These are phyloP conservation scores for Anseranas semipalmata DNA, from an alignment of 2,113 vertebrate species.

Conservation along the genomic window DNA sequence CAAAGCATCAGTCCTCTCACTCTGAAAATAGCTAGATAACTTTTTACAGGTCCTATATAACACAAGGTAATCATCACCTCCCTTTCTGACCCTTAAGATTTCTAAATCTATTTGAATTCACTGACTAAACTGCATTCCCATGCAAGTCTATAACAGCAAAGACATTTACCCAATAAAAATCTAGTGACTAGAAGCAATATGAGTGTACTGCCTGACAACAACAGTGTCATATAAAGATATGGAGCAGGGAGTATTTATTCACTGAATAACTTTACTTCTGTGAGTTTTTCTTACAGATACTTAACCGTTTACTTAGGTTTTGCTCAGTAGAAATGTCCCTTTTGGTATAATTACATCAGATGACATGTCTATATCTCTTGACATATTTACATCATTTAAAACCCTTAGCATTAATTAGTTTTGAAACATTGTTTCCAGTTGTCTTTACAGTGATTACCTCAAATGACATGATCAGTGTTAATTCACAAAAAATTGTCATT, in stretches of 20 bases:
- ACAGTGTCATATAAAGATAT: not conserved
- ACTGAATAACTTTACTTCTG: not conserved
- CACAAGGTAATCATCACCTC: not conserved
- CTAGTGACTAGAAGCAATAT: not conserved
- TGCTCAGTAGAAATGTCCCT: not conserved
- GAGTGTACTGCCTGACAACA: not conserved
- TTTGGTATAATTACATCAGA: not conserved
- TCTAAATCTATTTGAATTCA: not conserved
- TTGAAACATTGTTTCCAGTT: slow-evolving; percentile 16
- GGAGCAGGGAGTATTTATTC: not conserved
- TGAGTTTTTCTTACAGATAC: not conserved
- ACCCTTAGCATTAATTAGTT: not conserved
- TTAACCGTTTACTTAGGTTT: not conserved
- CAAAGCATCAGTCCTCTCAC: not conserved
- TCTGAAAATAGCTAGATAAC: not conserved
- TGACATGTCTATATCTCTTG: not conserved
- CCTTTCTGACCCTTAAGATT: not conserved
- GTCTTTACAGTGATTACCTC: not conserved
- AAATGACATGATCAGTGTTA: not conserved
- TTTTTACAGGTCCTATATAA: not conserved
- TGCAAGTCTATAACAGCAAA: not conserved
- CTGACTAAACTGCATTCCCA: not conserved
- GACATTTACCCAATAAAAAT: not conserved
- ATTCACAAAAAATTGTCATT: not conserved
- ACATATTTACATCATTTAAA: not conserved